phyloP scores from a whole-genome alignment of 2,888 invertebrate species.

The Dicycla oo region DNA sequence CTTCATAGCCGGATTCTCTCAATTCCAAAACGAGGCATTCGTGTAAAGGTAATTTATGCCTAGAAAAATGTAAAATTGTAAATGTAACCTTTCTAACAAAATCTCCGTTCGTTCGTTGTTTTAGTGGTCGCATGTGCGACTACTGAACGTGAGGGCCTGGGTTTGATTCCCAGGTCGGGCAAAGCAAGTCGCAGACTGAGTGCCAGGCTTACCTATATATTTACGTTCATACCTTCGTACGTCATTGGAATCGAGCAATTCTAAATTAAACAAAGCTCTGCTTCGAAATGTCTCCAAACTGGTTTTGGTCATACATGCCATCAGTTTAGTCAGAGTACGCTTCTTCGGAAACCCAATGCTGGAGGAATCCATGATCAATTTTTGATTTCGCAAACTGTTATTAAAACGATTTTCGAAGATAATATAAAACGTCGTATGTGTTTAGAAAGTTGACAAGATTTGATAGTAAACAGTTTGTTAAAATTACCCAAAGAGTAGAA shows the following conservation, averaged over 20 bases:
- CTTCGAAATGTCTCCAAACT: slow-evolving; percentile 84
- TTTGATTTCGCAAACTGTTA: not conserved
- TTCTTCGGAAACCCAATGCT: slow-evolving; percentile 52
- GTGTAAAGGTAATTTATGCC: slow-evolving; percentile 87
- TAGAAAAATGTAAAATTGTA: slow-evolving; percentile 71
- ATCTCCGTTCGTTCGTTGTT: not conserved
- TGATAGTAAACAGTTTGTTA: not conserved
- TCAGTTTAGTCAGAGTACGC: slow-evolving; percentile 81
- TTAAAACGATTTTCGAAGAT: not conserved
- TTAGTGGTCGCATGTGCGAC: not conserved
- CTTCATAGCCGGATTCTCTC: slow-evolving; percentile 85
- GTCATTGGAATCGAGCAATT: slow-evolving; percentile 81
- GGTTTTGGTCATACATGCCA: slow-evolving; percentile 85
- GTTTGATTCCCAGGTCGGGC: too few relatives aligned
- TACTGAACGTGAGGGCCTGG: not conserved
- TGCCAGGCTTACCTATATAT: not conserved
- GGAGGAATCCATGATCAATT: slow-evolving; percentile 13
- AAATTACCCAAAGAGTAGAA: too few relatives aligned
- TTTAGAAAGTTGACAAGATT: not conserved
- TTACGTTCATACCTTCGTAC: slow-evolving; percentile 79
- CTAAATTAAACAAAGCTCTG: slow-evolving; percentile 78
- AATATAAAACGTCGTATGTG: not conserved
- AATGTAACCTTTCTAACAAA: too few relatives aligned
- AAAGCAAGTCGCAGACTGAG: not conserved
- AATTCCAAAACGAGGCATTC: slow-evolving; percentile 90